Conservation (phyloP, 2,888 invertebrate genomes). For the Ethmia dodecea region DNA sequence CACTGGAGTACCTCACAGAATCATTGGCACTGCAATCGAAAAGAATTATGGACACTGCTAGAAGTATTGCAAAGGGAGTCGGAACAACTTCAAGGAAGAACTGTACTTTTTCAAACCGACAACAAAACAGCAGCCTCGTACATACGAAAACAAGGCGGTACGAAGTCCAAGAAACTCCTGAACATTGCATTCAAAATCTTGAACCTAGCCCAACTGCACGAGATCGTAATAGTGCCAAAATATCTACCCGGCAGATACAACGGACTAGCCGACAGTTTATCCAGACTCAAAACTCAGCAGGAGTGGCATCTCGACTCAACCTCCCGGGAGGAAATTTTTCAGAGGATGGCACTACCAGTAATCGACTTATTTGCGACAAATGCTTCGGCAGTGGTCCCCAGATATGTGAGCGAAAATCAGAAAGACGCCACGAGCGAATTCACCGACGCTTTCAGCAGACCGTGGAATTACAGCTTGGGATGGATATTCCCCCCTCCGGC, state of each 20-base stretch:
- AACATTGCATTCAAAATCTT: neutral
- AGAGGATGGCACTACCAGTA: slow-evolving; percentile 16
- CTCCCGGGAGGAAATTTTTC: slow-evolving; percentile 10
- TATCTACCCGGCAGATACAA: slow-evolving; percentile 18
- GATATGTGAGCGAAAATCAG: slow-evolving; percentile 3
- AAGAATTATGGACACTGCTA: slow-evolving; percentile 21
- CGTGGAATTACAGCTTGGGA: slow-evolving; percentile 20
- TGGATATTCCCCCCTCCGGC: slow-evolving; percentile 32
- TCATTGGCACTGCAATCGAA: slow-evolving; percentile 20
- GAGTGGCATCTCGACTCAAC: slow-evolving; percentile 22
- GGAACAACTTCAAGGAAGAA: slow-evolving; percentile 10
- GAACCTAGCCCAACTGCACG: slow-evolving; percentile 3
- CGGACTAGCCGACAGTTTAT: slow-evolving; percentile 15
- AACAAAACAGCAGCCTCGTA: slow-evolving; percentile 20
- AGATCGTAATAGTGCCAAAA: slow-evolving; percentile 13
- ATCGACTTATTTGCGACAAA: slow-evolving; percentile 19
- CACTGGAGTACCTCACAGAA: slow-evolving; percentile 13
- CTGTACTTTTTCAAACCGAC: slow-evolving; percentile 15
- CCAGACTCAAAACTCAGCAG: slow-evolving; percentile 9
- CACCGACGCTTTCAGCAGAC: slow-evolving; percentile 24
- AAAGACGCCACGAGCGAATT: neutral
- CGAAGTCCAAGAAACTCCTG: slow-evolving; percentile 7
- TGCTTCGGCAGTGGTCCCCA: slow-evolving; percentile 10
- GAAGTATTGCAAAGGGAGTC: slow-evolving; percentile 8
- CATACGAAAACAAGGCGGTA: slow-evolving; percentile 24